Conservation (phyloP, 2,888 invertebrate genomes). For the Tupiocoris notatus region DNA sequence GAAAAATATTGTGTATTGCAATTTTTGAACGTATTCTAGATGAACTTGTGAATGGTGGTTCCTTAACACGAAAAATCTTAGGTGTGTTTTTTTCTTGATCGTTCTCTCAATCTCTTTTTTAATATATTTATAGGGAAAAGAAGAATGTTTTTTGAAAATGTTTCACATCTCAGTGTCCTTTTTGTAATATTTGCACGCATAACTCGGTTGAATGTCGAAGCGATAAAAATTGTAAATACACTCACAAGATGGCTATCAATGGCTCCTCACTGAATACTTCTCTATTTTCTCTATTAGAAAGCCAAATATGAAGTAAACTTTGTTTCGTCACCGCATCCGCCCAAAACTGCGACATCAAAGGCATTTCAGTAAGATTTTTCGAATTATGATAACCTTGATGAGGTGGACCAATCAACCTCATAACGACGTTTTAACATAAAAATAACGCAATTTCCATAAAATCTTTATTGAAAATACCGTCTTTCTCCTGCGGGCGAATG, state of each 20-base stretch:
- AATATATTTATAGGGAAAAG: slow-evolving; percentile 18
- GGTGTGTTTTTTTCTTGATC: slow-evolving; percentile 36
- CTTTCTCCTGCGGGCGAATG: no score
- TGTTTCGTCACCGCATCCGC: background rate
- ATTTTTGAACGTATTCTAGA: slow-evolving; percentile 1
- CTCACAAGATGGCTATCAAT: slow-evolving; percentile 34
- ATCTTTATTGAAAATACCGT: no score
- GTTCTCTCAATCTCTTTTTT: slow-evolving; percentile 30
- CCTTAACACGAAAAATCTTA: slow-evolving; percentile 19
- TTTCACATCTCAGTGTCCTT: slow-evolving; percentile 39
- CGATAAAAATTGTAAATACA: slow-evolving; percentile 21
- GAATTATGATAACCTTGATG: no score
- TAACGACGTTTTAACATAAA: no score
- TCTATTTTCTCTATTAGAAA: slow-evolving; percentile 5
- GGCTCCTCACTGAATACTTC: slow-evolving; percentile 27
- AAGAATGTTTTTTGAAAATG: slow-evolving; percentile 21
- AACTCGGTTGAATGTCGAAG: background rate
- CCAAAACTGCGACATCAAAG: background rate
- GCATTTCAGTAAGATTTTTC: slow-evolving; percentile 8
- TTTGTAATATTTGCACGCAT: slow-evolving; percentile 35
- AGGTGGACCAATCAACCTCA: no score
- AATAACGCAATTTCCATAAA: no score
- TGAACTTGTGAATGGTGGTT: slow-evolving; percentile 31
- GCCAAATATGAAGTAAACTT: background rate
- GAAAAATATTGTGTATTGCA: background rate